Conservation (phyloP, 92 coral and sea anemone genomes). For the Palythoa caribaeorum region DNA sequence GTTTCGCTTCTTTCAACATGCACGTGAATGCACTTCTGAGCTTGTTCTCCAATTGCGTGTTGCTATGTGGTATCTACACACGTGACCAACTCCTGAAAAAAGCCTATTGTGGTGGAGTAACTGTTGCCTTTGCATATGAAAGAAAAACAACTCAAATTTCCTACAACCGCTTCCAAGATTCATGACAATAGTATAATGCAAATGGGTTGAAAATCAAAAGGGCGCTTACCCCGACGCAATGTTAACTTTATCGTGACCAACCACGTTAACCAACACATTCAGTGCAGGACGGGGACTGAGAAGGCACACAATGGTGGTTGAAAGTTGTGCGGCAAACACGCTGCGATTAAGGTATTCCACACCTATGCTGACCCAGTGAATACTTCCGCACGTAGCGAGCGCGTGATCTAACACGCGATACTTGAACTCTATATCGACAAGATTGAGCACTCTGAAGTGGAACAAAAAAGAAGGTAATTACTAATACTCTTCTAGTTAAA, state of each 20-base stretch:
- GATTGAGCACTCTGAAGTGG: conserved; percentile 1
- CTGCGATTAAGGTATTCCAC: conserved; percentile 67
- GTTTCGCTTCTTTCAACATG: too few relatives aligned
- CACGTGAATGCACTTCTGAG: too few relatives aligned
- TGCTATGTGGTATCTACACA: too few relatives aligned
- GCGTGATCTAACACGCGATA: conserved; percentile 71
- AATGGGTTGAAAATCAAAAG: background rate
- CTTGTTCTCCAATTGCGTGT: too few relatives aligned
- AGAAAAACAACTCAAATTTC: too few relatives aligned
- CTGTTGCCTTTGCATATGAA: too few relatives aligned
- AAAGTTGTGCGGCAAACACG: conserved; percentile 75
- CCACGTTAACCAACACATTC: conserved; percentile 12
- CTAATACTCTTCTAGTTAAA: too few relatives aligned
- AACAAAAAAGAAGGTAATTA: background rate
- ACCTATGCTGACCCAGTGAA: conserved; percentile 82
- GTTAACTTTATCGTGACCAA: background rate
- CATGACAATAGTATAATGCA: background rate
- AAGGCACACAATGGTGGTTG: conserved; percentile 54
- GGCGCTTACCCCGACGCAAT: conserved; percentile 42
- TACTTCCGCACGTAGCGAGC: conserved; percentile 59
- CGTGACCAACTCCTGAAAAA: too few relatives aligned
- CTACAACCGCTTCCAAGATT: background rate
- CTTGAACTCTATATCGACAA: conserved; percentile 39
- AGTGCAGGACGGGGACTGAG: conserved; percentile 67
- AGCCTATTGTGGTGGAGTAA: too few relatives aligned